Evolutionary conservation across 2,113 vertebrate species (phyloP).

Genomic region (Tragelaphus buxtoni): DNA sequence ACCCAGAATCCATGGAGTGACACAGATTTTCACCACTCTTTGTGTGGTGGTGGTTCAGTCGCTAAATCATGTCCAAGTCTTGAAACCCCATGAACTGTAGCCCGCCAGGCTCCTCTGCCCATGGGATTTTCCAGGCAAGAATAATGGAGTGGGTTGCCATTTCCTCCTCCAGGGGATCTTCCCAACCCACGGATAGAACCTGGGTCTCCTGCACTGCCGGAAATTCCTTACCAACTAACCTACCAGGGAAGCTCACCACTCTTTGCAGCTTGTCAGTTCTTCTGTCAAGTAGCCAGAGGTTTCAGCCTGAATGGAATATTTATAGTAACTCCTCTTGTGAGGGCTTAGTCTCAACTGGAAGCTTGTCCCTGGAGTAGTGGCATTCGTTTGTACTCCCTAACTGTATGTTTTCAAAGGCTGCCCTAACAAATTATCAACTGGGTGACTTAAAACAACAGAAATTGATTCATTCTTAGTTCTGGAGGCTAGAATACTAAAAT

Average conservation of each 20-base stretch:
- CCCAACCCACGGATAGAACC: not conserved
- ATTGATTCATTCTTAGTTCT: not conserved
- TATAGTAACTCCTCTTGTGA: not conserved
- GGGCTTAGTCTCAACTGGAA: not conserved
- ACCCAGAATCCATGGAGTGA: not conserved
- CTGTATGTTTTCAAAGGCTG: not conserved
- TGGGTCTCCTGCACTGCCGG: not conserved
- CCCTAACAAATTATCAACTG: not conserved
- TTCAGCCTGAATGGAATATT: not conserved
- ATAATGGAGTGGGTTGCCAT: not conserved
- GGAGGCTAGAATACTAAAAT: not conserved
- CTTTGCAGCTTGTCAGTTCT: not conserved
- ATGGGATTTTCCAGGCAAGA: not conserved
- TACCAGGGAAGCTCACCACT: not conserved
- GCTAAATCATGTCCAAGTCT: not conserved
- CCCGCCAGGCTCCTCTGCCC: not conserved
- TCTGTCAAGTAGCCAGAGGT: not conserved
- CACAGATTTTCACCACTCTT: not conserved
- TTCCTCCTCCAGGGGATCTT: not conserved
- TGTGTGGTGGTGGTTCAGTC: not conserved
- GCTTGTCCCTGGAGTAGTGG: not conserved
- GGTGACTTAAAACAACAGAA: not conserved
- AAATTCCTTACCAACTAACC: not conserved
- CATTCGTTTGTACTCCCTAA: slow-evolving; percentile 1
- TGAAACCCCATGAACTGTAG: not conserved